Evolutionary conservation across 1,140 invertebrate genomes (phyloP).

Genomic region (Diorhabda elongata): DNA sequence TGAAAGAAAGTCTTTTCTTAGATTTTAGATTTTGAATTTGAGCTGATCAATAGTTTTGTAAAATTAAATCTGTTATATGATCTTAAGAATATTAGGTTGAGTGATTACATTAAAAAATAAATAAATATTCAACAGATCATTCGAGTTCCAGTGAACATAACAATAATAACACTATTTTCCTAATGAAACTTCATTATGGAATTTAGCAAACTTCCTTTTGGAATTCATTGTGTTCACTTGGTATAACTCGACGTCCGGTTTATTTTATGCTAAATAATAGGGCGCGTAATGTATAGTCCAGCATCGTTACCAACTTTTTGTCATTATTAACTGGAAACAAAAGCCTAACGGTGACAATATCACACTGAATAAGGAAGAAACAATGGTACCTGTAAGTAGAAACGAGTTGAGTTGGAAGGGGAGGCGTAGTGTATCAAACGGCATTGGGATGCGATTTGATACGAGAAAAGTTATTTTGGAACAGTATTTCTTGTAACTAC

Average conservation of each 20-base stretch:
- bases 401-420: neutral
- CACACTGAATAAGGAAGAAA: conserved; percentile 25
- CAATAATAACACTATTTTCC: neutral
- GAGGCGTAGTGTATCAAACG: neutral
- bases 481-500: neutral
- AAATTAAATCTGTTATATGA: too few relatives aligned
- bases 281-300: conserved; percentile 2
- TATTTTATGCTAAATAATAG: conserved; percentile 14
- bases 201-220: conserved; percentile 8
- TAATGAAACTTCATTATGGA: neutral
- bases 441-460: neutral
- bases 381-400: conserved; percentile 32
- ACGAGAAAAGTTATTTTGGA: neutral
- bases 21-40: too few relatives aligned
- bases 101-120: too few relatives aligned
- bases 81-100: too few relatives aligned
- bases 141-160: too few relatives aligned
- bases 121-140: too few relatives aligned
- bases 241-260: conserved; percentile 19
- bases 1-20: too few relatives aligned
- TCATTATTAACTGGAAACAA: conserved; percentile 18
- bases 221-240: conserved; percentile 4
- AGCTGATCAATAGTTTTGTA: too few relatives aligned
- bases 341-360: conserved; percentile 21
- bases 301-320: conserved; percentile 17